These are phyloP conservation scores for Gymnorhina tibicen DNA, from an alignment of 2,113 vertebrate species.

Conservation along the genomic window DNA sequence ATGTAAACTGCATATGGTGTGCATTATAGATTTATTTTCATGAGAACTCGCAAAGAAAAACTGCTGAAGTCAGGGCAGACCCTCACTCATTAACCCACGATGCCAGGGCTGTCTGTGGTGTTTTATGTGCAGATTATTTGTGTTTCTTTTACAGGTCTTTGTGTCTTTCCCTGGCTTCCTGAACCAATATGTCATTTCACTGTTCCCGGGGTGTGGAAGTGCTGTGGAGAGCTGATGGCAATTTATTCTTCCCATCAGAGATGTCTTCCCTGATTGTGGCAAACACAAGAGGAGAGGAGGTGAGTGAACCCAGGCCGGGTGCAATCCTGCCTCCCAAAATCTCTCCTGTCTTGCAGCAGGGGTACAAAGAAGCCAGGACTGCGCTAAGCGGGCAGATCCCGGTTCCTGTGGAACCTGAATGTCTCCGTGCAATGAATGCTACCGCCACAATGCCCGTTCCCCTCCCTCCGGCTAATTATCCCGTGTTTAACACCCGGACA, in stretches of 20 bases:
- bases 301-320: fast-evolving
- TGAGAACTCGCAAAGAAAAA: not conserved
- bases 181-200: not conserved
- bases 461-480: conserved; percentile 33
- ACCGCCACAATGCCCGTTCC: not conserved
- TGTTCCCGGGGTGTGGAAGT: not conserved
- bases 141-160: not conserved
- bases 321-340: not conserved
- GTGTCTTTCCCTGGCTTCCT: not conserved
- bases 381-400: not conserved
- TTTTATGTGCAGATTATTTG: not conserved
- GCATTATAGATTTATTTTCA: not conserved
- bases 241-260: not conserved
- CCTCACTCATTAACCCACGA: not conserved
- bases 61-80: conserved; percentile 8
- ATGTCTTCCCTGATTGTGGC: not conserved
- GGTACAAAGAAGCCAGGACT: not conserved
- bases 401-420: not conserved
- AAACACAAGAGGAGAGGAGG: not conserved
- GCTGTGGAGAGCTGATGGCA: not conserved
- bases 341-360: not conserved
- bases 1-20: not conserved
- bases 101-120: not conserved
- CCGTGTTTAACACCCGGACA: conserved; percentile 2
- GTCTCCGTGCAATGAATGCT: not conserved